Evolutionary conservation across 2,113 vertebrate species (phyloP).

Genomic region (Grantiella picta): DNA sequence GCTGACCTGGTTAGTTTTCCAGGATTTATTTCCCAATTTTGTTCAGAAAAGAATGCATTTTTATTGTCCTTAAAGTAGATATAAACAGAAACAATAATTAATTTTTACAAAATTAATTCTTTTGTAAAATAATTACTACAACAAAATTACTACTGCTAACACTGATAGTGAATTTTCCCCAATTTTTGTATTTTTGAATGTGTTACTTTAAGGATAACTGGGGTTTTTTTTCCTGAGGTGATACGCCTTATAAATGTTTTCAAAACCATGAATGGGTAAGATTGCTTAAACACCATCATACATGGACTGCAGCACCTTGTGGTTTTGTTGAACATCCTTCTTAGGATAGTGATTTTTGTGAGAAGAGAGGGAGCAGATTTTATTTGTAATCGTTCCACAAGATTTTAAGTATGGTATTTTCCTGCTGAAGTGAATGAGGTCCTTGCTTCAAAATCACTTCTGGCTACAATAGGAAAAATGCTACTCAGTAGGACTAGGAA

Average conservation of each 20-base stretch:
- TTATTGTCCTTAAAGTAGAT: not conserved
- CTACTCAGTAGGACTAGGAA: not conserved
- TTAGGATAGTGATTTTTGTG: not conserved
- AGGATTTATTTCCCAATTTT: not conserved
- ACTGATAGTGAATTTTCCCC: rapidly evolving
- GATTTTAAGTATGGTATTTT: not conserved
- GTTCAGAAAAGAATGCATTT: not conserved
- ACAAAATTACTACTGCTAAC: not conserved
- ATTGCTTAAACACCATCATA: not conserved
- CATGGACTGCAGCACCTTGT: not conserved
- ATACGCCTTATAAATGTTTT: not conserved
- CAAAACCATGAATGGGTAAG: not conserved
- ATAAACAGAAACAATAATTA: not conserved
- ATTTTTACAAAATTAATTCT: too few relatives aligned
- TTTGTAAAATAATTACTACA: too few relatives aligned
- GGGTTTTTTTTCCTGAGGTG: not conserved
- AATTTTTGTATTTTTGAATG: not conserved
- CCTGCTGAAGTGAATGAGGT: not conserved
- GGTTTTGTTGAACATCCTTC: not conserved
- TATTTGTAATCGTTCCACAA: not conserved
- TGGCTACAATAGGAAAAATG: not conserved
- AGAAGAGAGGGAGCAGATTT: not conserved
- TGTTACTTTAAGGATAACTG: not conserved
- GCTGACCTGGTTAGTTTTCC: not conserved
- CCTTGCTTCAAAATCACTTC: not conserved